Evolutionary conservation across 2,888 invertebrate genomes (phyloP).

Genomic region (Tetragonisca angustula): DNA sequence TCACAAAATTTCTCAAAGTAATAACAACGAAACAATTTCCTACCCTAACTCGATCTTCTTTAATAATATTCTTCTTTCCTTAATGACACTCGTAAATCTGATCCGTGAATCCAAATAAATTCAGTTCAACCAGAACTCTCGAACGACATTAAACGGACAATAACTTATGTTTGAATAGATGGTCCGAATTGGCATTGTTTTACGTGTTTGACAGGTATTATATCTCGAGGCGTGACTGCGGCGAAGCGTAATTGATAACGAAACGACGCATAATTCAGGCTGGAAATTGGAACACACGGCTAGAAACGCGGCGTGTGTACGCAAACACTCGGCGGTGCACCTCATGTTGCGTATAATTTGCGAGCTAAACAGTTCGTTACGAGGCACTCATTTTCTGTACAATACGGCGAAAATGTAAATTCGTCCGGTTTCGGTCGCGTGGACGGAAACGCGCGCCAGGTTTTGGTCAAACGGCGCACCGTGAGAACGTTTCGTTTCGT

Average conservation of each 20-base stretch:
- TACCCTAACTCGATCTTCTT: background rate
- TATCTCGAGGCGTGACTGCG: conserved; percentile 34
- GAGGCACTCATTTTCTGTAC: conserved; percentile 28
- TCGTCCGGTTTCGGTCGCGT: background rate
- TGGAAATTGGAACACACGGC: conserved; percentile 25
- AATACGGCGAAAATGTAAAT: conserved; percentile 43
- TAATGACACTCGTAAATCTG: background rate
- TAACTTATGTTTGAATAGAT: conserved; percentile 17
- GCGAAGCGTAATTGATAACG: conserved; percentile 46
- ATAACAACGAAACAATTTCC: background rate
- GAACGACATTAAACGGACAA: background rate
- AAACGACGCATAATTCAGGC: conserved; percentile 49
- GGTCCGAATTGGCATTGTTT: conserved; percentile 23
- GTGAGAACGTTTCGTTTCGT: background rate
- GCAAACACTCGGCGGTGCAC: conserved; percentile 17
- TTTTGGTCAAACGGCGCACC: too few relatives aligned
- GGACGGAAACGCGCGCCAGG: background rate
- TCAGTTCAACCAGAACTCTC: background rate
- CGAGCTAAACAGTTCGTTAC: conserved; percentile 42
- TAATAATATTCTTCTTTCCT: background rate
- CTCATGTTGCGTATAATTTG: conserved; percentile 31
- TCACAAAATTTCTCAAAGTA: background rate
- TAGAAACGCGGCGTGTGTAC: conserved; percentile 4
- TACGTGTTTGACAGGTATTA: conserved; percentile 23
- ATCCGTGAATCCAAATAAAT: background rate